Percentiles rank a stretch among this genome's conserved stretches.
phyloP scores from a whole-genome alignment of 2,113 vertebrate species.

The Myotis brandtii region DNA sequence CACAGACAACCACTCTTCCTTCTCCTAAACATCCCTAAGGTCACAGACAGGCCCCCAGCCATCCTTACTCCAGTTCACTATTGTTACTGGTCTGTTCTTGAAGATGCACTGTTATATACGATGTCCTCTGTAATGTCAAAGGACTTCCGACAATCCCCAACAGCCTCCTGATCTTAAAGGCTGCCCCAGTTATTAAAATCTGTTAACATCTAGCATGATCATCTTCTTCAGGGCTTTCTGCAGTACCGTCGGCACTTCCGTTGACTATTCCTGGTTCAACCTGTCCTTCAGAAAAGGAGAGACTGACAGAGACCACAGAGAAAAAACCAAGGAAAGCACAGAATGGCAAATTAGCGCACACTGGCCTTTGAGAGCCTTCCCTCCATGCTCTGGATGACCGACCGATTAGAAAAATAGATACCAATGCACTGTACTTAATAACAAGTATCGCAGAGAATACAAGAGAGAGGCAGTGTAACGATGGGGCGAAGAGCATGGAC shows the following conservation, averaged over 20 bases:
- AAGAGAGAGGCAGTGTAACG: neutral
- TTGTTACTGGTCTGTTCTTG: neutral
- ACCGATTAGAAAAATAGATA: neutral
- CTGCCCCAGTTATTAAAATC: neutral
- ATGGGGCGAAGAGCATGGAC: neutral
- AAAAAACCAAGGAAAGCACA: neutral
- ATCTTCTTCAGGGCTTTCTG: neutral
- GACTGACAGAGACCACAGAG: neutral
- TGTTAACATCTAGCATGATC: neutral
- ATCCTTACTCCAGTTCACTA: neutral
- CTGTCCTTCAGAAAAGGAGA: neutral
- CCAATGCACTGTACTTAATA: neutral
- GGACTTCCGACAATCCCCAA: neutral
- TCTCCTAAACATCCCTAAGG: neutral
- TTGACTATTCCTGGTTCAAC: constrained; percentile 6
- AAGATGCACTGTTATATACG: neutral
- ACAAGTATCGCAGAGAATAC: neutral
- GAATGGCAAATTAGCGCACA: neutral
- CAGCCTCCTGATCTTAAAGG: neutral
- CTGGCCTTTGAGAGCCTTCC: neutral
- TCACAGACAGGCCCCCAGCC: neutral
- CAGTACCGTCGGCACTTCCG: neutral
- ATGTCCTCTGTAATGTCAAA: neutral
- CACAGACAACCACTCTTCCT: neutral
- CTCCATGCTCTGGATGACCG: neutral